Base-by-base conservation (phyloP, 2,888 invertebrate species). In the Monopis laevigella region DNA sequence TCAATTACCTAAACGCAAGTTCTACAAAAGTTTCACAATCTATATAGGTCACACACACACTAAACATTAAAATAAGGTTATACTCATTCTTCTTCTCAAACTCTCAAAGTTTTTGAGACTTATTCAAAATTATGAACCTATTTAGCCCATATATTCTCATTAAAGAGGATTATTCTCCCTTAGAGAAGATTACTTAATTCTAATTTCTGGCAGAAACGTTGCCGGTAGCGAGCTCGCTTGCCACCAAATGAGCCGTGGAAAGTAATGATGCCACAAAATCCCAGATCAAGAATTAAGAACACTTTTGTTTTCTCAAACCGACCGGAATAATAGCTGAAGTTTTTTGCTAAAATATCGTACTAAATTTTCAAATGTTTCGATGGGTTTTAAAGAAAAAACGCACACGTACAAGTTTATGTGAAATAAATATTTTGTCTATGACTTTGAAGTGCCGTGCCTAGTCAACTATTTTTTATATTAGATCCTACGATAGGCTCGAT, bases 341-440 rank as follows among this genome's bases (percentile, higher is more conserved):
- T 68, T 61, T 51, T 54, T 65, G 68, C 68, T 61, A 65, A 68
- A 55, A 69, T 68, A 65, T 65, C 70, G 62, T n/a, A n/a, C n/a
- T n/a, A n/a, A n/a, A n/a, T n/a, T n/a, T n/a, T 70, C 72, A 65
- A 70, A 71, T 69, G 66, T 68, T 70, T 69, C 69, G 66, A 70
- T 63, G 59, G 68, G 66, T 63, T 70, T 69, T 73, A 66, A 63
- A 53, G 54, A 62, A 56, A 24, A 6, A 24, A 10, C 24, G 24
- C 6, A 7, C 24, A 24, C 10, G 10, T 7, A 10, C 6, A 24
- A 6, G n/a, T n/a, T n/a, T n/a, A n/a, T n/a, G n/a, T n/a, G n/a
- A n/a, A n/a, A n/a, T n/a, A n/a, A n/a, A n/a, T n/a, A n/a, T n/a
- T n/a, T n/a, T n/a, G n/a, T n/a, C n/a, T n/a, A n/a, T n/a, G n/a